Evolutionary conservation across 2,113 vertebrate species (phyloP).

Genomic region (Leucopsar rothschildi): DNA sequence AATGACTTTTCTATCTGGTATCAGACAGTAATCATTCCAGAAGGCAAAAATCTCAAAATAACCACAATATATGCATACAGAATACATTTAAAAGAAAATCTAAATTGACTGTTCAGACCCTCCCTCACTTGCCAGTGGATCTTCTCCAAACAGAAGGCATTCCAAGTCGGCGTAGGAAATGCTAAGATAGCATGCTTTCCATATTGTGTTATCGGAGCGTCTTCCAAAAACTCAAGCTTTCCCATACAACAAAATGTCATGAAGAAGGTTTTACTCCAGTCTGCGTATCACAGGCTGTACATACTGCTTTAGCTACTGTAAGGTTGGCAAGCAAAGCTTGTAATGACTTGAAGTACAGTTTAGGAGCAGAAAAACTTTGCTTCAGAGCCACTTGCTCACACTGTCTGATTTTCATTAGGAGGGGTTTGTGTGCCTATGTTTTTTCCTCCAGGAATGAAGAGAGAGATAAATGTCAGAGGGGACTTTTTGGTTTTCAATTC

Average conservation of each 20-base stretch:
- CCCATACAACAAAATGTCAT: conserved; percentile 74
- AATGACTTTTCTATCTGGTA: conserved; percentile 78
- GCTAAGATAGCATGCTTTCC: conserved; percentile 74
- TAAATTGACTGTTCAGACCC: conserved; percentile 82
- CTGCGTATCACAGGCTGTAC: conserved; percentile 64
- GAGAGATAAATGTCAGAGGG: conserved; percentile 43
- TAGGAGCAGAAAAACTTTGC: conserved; percentile 57
- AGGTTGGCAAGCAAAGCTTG: conserved; percentile 47
- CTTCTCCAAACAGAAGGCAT: conserved; percentile 77
- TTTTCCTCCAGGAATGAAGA: background rate
- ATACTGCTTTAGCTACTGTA: conserved; percentile 60
- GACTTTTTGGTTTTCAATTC: conserved; percentile 8
- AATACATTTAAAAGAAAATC: conserved; percentile 82
- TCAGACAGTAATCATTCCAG: conserved; percentile 82
- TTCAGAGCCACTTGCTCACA: conserved; percentile 30
- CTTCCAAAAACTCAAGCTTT: conserved; percentile 75
- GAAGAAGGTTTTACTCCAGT: conserved; percentile 71
- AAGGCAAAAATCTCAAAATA: conserved; percentile 84
- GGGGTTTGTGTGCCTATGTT: background rate
- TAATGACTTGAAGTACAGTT: conserved; percentile 64
- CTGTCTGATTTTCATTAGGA: conserved; percentile 46
- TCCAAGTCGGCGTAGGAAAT: conserved; percentile 77
- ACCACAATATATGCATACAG: conserved; percentile 80
- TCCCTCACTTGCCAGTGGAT: conserved; percentile 79
- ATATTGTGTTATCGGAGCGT: conserved; percentile 73